Conservation (phyloP, 2,797 vertebrate genomes). For the Acipenser transmontanus region DNA sequence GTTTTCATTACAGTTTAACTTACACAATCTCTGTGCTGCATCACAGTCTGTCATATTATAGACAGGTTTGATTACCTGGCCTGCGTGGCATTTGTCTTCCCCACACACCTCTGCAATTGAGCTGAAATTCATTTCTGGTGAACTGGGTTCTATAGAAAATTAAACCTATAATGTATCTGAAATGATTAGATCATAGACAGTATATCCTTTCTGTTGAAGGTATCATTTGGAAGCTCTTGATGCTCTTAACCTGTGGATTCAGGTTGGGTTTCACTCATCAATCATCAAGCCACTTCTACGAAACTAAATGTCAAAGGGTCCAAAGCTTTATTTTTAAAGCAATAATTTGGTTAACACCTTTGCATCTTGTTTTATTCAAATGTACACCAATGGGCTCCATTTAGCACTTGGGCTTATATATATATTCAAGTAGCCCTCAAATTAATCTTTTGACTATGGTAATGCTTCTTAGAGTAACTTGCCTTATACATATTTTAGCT, state of each 20-base stretch:
- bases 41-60: conserved; percentile 16
- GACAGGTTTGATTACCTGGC: conserved; percentile 14
- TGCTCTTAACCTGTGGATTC: not conserved
- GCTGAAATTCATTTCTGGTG: not conserved
- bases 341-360: too few species aligned
- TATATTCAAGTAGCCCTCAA: too few species aligned
- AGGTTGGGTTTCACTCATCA: not conserved
- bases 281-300: not conserved
- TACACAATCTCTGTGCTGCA: conserved; percentile 13
- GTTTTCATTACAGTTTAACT: conserved; percentile 27
- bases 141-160: not conserved
- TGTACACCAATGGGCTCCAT: too few species aligned
- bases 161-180: not conserved
- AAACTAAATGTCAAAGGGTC: too few species aligned
- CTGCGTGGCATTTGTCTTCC: conserved; percentile 1
- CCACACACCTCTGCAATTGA: not conserved
- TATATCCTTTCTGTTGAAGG: not conserved
- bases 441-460: too few species aligned
- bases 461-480: too few species aligned
- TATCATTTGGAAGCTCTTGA: not conserved
- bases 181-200: not conserved
- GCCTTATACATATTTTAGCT: too few species aligned
- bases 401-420: too few species aligned
- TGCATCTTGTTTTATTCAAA: too few species aligned
- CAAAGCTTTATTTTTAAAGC: too few species aligned